Evolutionary conservation across 2,888 invertebrate genomes (phyloP).

Genomic region (Nomada hirtipes): DNA sequence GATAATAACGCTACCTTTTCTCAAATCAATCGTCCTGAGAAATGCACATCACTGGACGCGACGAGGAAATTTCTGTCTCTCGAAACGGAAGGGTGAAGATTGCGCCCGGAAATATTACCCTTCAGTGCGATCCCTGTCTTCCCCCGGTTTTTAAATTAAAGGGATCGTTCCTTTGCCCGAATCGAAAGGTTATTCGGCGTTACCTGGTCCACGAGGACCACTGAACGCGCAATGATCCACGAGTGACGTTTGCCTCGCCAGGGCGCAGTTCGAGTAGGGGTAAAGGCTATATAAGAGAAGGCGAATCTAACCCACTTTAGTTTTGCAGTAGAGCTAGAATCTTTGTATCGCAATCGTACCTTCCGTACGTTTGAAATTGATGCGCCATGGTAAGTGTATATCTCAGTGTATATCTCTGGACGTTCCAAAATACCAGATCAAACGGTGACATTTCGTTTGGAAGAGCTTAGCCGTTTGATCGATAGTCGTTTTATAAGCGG

Average conservation of each 20-base stretch:
- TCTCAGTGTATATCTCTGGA: not conserved
- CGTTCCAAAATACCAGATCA: not conserved
- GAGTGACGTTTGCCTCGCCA: constrained; percentile 67
- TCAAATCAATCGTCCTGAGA: constrained; percentile 29
- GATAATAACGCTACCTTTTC: constrained; percentile 37
- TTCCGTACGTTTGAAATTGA: constrained; percentile 41
- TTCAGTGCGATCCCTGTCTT: constrained; percentile 21
- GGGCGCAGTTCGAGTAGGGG: constrained; percentile 73
- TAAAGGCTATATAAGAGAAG: constrained; percentile 82
- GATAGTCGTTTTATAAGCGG: not conserved
- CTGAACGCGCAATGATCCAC: constrained; percentile 67
- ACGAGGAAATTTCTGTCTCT: not conserved
- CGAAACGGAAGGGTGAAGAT: not conserved
- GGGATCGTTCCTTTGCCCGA: constrained; percentile 46
- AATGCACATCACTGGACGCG: not conserved
- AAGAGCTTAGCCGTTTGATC: not conserved
- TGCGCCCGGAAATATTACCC: no score
- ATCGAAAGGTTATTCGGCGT: constrained; percentile 9
- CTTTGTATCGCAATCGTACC: constrained; percentile 71
- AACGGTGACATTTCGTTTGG: not conserved
- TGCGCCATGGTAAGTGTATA: constrained; percentile 67
- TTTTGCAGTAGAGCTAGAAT: constrained; percentile 80
- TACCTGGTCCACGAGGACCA: constrained; percentile 65
- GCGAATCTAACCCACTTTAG: constrained; percentile 71
- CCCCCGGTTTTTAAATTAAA: no score